phyloP scores from a whole-genome alignment of 2,888 invertebrate species.

The Apodemia mormo region DNA sequence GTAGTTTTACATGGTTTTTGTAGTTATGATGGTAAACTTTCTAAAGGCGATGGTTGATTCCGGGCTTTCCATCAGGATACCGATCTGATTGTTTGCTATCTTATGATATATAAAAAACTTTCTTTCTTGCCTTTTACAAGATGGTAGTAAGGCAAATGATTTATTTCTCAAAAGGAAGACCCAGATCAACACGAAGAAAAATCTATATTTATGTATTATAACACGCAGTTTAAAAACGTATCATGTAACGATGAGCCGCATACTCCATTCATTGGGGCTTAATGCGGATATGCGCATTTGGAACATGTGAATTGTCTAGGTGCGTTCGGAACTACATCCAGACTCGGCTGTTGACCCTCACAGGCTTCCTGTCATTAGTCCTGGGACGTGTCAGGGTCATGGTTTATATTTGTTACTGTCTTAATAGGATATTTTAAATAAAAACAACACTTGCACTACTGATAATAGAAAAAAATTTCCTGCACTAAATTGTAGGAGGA shows the following conservation, averaged over 20 bases:
- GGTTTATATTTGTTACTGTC: constrained; percentile 23
- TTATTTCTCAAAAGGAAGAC: no score
- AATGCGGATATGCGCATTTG: constrained; percentile 66
- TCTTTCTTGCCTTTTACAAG: no score
- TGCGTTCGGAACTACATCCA: constrained; percentile 56
- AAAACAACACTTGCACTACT: neutral
- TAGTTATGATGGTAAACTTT: no score
- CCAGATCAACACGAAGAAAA: no score
- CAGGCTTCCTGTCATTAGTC: constrained; percentile 28
- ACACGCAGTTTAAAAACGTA: neutral
- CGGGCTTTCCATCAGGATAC: no score
- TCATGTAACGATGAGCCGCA: constrained; percentile 4
- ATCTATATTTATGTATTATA: no score
- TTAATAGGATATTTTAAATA: neutral
- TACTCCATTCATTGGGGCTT: constrained; percentile 37
- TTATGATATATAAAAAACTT: no score
- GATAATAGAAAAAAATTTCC: neutral
- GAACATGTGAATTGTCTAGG: constrained; percentile 58
- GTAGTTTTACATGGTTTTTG: no score
- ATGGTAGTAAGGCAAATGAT: no score
- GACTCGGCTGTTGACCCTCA: constrained; percentile 43
- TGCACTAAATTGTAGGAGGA: no score
- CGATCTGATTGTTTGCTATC: no score
- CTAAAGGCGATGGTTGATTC: no score
- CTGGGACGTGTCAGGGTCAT: constrained; percentile 31